Base-by-base conservation (phyloP, 2,113 vertebrate species). In the Ahaetulla prasina region DNA sequence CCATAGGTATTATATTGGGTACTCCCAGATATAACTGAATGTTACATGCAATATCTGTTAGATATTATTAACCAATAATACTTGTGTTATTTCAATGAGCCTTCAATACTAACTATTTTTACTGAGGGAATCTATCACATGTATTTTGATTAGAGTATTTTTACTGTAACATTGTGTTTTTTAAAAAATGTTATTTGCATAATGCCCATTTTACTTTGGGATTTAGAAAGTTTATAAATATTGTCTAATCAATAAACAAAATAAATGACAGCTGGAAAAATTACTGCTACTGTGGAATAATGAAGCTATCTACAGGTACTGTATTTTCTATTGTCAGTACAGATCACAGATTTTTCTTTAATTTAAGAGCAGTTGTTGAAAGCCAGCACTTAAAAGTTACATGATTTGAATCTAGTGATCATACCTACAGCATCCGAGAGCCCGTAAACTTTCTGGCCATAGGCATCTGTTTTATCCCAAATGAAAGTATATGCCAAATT, bases 391-490 rank as follows among this genome's bases (percentile, higher is more conserved):
- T 68, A 50, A 86, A 94, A 74, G 27, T 85, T 86, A 49, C 90
- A 87, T 47, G 93, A 5, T 91, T 92, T 91, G 27, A 47, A 86
- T 45, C 4, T 0, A 10, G 30, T 93, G 89, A 98, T 80, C 99
- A 97, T 97, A 99, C 99, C 99, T 84, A 99, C 99, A 94, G 99
- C 99, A 89, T 99, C 98, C 3, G 99, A 99, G 89, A 99, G 98
- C 53, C 99, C 99, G 30, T 99, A 99, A 87, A 99, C 99, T 94
- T 97, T 98, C 96, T 99, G 99, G 18, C 99, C 98, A 1, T 99
- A 99, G 0, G 99, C 99, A 63, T 99, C 99, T 0, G 98, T 99
- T 97, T 99, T 99, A 95, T 99, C 99, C 99, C 99, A 99, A 96
- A 99, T 98, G 97, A 99, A 99, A 3, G 99, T 99, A 96, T 99